phyloP scores from a whole-genome alignment of 2,113 vertebrate species.

The Conger conger region DNA sequence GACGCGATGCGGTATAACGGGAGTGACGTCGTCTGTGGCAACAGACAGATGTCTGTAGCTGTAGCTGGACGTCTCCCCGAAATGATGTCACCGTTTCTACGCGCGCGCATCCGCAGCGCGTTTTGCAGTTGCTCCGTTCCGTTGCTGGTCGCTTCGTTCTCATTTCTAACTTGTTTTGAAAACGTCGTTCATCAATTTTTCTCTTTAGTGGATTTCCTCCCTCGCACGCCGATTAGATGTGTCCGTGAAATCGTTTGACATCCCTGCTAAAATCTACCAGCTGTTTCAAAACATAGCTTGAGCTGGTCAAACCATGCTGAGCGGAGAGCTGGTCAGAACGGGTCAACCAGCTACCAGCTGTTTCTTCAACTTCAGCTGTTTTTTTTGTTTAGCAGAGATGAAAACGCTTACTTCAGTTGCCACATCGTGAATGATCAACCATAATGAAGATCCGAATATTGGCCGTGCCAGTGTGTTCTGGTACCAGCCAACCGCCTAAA shows the following conservation, averaged over 20 bases:
- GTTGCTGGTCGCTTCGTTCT: conserved; percentile 10
- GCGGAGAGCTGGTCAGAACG: too few species aligned
- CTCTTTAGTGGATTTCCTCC: not conserved
- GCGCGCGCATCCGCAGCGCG: not conserved
- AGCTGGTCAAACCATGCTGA: too few species aligned
- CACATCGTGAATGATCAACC: too few species aligned
- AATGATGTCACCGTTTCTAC: conserved; percentile 19
- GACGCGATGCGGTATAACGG: not conserved
- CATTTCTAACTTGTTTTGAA: not conserved
- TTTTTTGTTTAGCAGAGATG: too few species aligned
- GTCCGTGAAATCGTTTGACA: too few species aligned
- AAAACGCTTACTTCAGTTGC: not conserved
- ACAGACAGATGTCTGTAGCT: not conserved
- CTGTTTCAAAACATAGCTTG: too few species aligned
- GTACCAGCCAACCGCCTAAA: too few species aligned
- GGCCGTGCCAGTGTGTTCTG: too few species aligned
- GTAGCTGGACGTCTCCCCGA: not conserved
- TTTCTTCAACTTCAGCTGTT: too few species aligned
- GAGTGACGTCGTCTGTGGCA: not conserved
- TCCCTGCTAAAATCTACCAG: too few species aligned
- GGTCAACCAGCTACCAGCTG: too few species aligned
- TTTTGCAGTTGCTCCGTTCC: not conserved
- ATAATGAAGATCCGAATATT: too few species aligned
- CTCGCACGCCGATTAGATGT: conserved; percentile 2
- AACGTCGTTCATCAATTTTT: not conserved